These are phyloP conservation scores for Lepeophtheirus nordmannii DNA, from an alignment of 2,888 invertebrate species.

Conservation along the genomic window DNA sequence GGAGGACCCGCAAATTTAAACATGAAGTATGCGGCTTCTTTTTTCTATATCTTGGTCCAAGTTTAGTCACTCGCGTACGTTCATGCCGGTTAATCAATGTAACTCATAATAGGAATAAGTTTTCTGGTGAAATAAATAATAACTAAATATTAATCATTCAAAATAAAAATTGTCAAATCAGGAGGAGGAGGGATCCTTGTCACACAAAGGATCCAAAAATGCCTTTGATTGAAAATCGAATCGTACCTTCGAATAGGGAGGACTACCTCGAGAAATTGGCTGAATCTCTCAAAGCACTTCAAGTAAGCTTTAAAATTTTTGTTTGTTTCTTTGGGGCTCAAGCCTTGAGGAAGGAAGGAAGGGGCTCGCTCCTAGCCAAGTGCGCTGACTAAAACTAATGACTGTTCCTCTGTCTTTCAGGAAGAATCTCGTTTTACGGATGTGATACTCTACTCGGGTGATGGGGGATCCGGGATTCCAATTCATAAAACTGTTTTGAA, in stretches of 20 bases:
- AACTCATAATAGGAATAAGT: no score
- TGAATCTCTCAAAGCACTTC: not conserved
- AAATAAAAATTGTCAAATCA: no score
- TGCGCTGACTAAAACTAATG: no score
- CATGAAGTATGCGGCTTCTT: slow-evolving; percentile 7
- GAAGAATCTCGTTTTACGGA: slow-evolving; percentile 7
- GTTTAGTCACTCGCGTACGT: not conserved
- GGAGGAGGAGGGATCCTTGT: no score
- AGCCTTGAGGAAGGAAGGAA: no score
- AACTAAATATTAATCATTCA: no score
- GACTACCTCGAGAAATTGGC: not conserved
- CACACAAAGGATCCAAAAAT: not conserved
- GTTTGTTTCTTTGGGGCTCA: not conserved
- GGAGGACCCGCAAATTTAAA: slow-evolving; percentile 1
- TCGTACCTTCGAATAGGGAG: not conserved
- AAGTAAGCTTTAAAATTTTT: not conserved
- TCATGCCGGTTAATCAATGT: not conserved
- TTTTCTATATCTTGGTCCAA: not conserved
- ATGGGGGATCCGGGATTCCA: not conserved
- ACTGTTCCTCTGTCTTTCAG: no score
- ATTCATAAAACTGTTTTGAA: not conserved
- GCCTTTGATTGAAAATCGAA: slow-evolving; percentile 3
- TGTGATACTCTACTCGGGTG: not conserved
- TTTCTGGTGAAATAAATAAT: no score
- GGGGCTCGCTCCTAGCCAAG: no score